Evolutionary conservation across 1,140 invertebrate species (phyloP).

Genomic region (Drosophila ambigua): DNA sequence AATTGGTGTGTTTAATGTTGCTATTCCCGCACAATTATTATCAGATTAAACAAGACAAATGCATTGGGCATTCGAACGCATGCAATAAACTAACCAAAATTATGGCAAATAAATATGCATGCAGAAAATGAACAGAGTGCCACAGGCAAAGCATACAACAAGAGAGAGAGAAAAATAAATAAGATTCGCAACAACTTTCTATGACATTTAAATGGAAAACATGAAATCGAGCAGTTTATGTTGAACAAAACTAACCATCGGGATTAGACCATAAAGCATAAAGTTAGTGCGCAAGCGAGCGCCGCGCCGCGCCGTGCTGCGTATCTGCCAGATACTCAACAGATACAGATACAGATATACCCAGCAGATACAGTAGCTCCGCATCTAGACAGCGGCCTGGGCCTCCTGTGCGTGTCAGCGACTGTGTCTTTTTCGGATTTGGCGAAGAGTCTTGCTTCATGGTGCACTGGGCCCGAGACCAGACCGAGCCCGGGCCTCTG

Average conservation of each 20-base stretch:
- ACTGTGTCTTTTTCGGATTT: constrained; percentile 47
- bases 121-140: constrained; percentile 2
- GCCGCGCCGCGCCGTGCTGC: neutral
- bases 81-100: constrained; percentile 24
- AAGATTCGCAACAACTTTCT: constrained; percentile 47
- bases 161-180: neutral
- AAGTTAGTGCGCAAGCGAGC: constrained; percentile 1
- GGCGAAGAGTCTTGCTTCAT: constrained; percentile 52
- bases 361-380: constrained; percentile 14
- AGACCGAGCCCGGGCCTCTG: constrained; percentile 15
- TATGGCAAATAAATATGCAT: constrained; percentile 44
- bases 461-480: constrained; percentile 45
- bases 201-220: constrained; percentile 72
- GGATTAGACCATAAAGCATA: constrained; percentile 66
- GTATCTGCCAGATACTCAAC: constrained; percentile 34
- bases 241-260: constrained; percentile 66
- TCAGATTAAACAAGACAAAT: constrained; percentile 31
- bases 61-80: constrained; percentile 21
- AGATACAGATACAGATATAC: neutral
- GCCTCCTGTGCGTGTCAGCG: constrained; percentile 56
- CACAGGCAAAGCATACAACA: neutral
- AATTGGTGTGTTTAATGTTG: constrained; percentile 23
- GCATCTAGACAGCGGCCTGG: constrained; percentile 14
- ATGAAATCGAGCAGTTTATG: constrained; percentile 79
- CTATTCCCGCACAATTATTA: constrained; percentile 23